Conservation (phyloP, 2,113 vertebrate species). For the Conger conger region DNA sequence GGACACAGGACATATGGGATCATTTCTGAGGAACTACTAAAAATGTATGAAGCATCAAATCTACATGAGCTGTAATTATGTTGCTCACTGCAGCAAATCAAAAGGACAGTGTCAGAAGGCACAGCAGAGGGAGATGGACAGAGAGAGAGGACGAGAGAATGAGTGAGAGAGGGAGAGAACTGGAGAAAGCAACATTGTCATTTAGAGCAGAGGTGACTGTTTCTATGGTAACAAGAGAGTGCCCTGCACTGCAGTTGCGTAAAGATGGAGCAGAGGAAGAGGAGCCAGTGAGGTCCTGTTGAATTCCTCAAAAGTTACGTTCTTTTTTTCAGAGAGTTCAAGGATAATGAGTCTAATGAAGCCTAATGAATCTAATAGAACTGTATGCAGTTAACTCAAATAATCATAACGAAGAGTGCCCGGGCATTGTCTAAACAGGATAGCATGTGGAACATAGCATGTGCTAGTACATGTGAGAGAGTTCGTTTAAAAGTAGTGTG, state of each 20-base stretch:
- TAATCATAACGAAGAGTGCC: not conserved
- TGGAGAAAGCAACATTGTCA: slow-evolving; percentile 62
- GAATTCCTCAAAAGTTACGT: slow-evolving; percentile 14
- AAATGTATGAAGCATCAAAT: slow-evolving; percentile 9
- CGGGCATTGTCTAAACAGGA: not conserved
- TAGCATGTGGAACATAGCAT: not conserved
- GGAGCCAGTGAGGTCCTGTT: slow-evolving; percentile 35
- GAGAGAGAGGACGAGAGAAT: slow-evolving; percentile 21
- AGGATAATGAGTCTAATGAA: not conserved
- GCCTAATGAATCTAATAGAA: not conserved
- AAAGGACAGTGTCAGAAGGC: slow-evolving; percentile 24
- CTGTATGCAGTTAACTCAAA: not conserved
- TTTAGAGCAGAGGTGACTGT: slow-evolving; percentile 59
- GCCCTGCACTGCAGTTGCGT: slow-evolving; percentile 54
- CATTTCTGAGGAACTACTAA: not conserved
- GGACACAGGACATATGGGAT: slow-evolving; percentile 6
- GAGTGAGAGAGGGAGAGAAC: slow-evolving; percentile 38
- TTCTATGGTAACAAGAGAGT: slow-evolving; percentile 71
- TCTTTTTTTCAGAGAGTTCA: not conserved
- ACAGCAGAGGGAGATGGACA: slow-evolving; percentile 4
- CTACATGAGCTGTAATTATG: slow-evolving; percentile 16
- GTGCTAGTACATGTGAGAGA: slow-evolving; percentile 16
- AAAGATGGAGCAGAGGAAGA: slow-evolving; percentile 62
- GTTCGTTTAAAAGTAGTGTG: slow-evolving; percentile 8
- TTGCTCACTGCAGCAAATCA: slow-evolving; percentile 19